Evolutionary conservation across 2,113 vertebrate species (phyloP).

Genomic region (Hypomesus transpacificus): DNA sequence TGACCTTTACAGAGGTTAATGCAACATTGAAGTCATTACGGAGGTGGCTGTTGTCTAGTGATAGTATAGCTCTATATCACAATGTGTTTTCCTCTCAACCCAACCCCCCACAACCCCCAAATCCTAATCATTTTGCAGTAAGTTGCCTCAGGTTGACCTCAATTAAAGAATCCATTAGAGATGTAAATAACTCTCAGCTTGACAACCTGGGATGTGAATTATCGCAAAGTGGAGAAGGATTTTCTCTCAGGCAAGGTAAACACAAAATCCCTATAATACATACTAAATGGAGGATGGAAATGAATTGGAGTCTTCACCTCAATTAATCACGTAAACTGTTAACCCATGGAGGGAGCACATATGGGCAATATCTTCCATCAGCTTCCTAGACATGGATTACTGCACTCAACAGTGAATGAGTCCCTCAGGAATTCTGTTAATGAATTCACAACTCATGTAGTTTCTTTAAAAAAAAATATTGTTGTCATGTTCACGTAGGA

Average conservation of each 20-base stretch:
- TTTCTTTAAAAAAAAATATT: too few species aligned
- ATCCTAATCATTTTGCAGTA: conserved; percentile 14
- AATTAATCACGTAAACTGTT: conserved; percentile 23
- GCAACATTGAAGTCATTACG: conserved; percentile 27
- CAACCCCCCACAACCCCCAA: conserved; percentile 2
- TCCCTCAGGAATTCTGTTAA: too few species aligned
- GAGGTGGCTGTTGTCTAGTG: conserved; percentile 4
- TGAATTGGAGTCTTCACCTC: conserved; percentile 12
- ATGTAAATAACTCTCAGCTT: conserved; percentile 57
- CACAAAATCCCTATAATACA: conserved; percentile 25
- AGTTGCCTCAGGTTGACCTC: conserved; percentile 54
- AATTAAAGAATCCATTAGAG: conserved; percentile 62
- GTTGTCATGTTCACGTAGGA: too few species aligned
- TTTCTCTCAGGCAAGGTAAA: conserved; percentile 51
- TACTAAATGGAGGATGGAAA: conserved; percentile 26
- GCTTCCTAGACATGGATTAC: background rate
- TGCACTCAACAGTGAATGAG: too few species aligned
- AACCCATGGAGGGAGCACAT: background rate
- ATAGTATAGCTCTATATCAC: background rate
- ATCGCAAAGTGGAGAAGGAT: conserved; percentile 45
- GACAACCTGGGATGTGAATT: conserved; percentile 48
- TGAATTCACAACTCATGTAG: too few species aligned
- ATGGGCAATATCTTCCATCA: background rate
- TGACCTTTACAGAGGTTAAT: conserved; percentile 54
- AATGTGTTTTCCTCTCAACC: background rate